These are phyloP conservation scores for Morus bassanus DNA, from an alignment of 2,797 vertebrate species.

Conservation along the genomic window DNA sequence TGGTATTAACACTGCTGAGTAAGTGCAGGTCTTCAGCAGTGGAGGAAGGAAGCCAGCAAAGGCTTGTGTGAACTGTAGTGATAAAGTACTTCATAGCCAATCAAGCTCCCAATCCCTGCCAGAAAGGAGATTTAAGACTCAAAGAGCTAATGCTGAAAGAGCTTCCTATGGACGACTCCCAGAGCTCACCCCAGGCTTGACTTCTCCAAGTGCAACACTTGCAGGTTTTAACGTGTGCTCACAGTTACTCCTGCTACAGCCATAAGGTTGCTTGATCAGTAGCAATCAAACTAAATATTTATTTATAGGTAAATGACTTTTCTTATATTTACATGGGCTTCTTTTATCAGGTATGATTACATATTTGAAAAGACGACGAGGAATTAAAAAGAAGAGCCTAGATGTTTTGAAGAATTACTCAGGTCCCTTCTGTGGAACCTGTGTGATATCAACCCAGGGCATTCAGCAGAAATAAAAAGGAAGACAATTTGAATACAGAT, in stretches of 20 bases:
- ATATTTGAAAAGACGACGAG: not conserved
- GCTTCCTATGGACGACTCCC: not conserved
- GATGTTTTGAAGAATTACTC: not conserved
- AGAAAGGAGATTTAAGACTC: not conserved
- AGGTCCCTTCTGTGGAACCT: not conserved
- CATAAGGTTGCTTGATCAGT: not conserved
- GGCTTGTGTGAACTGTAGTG: not conserved
- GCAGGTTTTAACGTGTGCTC: not conserved
- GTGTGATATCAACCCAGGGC: not conserved
- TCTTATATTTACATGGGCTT: not conserved
- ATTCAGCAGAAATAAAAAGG: not conserved
- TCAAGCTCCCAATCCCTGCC: not conserved
- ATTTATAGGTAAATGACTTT: not conserved
- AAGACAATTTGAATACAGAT: not conserved
- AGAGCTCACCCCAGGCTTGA: not conserved
- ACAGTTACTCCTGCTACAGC: not conserved
- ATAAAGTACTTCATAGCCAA: not conserved
- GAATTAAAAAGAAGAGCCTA: not conserved
- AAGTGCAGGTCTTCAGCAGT: not conserved
- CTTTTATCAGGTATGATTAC: not conserved
- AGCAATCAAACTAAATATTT: not conserved
- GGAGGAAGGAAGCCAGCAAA: not conserved
- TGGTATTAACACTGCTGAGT: not conserved
- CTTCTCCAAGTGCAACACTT: not conserved
- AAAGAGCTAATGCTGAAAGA: not conserved